A percentile compares a stretch with the other conserved stretches of the same genome.
Conservation (phyloP, 2,888 invertebrate species). For the Lithophane leautieri region DNA sequence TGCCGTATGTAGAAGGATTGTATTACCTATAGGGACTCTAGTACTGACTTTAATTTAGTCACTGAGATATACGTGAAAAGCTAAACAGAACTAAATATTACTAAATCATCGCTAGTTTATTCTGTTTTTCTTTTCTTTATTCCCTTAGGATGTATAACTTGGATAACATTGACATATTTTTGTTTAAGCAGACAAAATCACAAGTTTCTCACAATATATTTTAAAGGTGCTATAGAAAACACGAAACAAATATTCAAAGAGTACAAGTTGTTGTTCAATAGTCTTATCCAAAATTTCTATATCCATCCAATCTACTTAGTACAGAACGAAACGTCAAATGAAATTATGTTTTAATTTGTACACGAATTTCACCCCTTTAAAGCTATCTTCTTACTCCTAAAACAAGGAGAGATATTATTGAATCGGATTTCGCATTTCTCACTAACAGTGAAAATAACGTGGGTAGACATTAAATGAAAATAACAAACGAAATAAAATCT, state of each 20-base stretch:
- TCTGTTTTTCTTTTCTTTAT: not conserved
- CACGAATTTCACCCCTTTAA: not conserved
- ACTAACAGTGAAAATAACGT: not conserved
- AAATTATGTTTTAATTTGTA: slow-evolving; percentile 4
- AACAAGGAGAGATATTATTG: not conserved
- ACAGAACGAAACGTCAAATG: not conserved
- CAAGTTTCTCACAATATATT: not conserved
- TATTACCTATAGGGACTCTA: slow-evolving; percentile 12
- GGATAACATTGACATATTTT: not conserved
- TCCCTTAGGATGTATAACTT: not conserved
- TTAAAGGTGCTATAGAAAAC: not conserved
- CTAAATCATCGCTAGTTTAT: not conserved
- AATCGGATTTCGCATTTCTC: not conserved
- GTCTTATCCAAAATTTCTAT: not conserved
- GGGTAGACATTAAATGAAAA: not conserved
- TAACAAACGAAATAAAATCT: not conserved
- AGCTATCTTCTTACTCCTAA: not conserved
- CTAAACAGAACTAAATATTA: not conserved
- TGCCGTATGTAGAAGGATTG: slow-evolving; percentile 14
- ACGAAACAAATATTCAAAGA: not conserved
- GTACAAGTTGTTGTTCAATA: not conserved
- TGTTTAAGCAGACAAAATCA: not conserved
- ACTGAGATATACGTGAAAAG: not conserved
- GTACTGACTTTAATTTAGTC: slow-evolving; percentile 3
- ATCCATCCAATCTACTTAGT: not conserved